Conservation (phyloP, 2,797 vertebrate genomes). For the Spinus pinus region DNA sequence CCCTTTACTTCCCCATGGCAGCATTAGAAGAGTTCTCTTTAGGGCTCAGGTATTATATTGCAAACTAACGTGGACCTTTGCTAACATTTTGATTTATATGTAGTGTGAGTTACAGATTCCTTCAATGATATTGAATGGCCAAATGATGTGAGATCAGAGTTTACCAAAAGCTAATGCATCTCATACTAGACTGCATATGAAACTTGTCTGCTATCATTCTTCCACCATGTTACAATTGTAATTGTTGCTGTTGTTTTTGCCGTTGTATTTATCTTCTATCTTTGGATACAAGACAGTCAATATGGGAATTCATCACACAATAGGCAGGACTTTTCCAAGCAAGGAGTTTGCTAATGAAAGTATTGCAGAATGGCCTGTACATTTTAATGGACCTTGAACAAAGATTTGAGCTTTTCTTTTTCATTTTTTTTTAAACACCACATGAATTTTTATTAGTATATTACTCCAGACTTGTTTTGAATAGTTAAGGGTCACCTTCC, state of each 20-base stretch:
- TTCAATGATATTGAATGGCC: neutral
- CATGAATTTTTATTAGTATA: slow-evolving; percentile 60
- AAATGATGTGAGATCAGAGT: neutral
- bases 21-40: neutral
- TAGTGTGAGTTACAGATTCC: neutral
- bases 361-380: slow-evolving; percentile 1
- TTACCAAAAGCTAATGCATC: neutral
- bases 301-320: slow-evolving; percentile 19
- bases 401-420: slow-evolving; percentile 44
- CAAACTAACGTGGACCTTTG: neutral
- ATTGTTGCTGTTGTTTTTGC: neutral
- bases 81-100: neutral
- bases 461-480: slow-evolving; percentile 54
- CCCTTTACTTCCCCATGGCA: slow-evolving; percentile 12
- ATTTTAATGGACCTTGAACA: slow-evolving; percentile 56
- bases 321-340: neutral
- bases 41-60: neutral
- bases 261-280: neutral
- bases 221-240: neutral
- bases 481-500: slow-evolving; percentile 40
- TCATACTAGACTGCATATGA: neutral
- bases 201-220: neutral
- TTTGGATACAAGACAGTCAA: slow-evolving; percentile 9
- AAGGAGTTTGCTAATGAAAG: slow-evolving; percentile 17
- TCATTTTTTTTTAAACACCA: neutral